Conservation (phyloP, 64 coral and sea anemone species). For the Actinia tenebrosa region DNA sequence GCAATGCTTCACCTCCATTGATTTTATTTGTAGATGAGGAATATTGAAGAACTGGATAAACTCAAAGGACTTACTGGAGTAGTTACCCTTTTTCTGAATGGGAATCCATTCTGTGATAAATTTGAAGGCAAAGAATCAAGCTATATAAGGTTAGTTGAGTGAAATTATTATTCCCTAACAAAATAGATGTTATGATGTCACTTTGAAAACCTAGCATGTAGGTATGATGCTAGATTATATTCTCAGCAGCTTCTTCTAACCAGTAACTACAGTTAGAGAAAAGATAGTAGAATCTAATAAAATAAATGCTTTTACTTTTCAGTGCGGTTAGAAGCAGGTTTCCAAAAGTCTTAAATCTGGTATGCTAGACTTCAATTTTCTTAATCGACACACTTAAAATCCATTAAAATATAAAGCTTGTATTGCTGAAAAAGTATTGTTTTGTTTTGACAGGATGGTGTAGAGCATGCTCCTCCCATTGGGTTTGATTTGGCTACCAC, state of each 20-base stretch:
- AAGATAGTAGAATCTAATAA: too few species aligned
- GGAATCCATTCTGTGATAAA: conserved; percentile 77
- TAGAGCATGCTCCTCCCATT: conserved; percentile 70
- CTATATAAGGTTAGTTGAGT: conserved; percentile 51
- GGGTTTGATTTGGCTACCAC: conserved; percentile 79
- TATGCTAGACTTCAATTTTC: conserved; percentile 11
- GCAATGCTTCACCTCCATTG: too few species aligned
- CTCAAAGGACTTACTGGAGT: conserved; percentile 61
- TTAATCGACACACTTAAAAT: neutral
- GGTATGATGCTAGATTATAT: too few species aligned
- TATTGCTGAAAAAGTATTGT: neutral
- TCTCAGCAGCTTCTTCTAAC: too few species aligned
- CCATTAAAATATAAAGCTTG: neutral
- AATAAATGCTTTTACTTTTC: conserved; percentile 6
- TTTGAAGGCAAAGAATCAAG: conserved; percentile 44
- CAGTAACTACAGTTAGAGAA: too few species aligned
- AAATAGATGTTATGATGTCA: too few species aligned
- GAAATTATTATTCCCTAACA: too few species aligned
- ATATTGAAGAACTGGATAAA: conserved; percentile 85
- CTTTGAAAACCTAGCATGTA: too few species aligned
- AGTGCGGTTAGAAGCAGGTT: conserved; percentile 87
- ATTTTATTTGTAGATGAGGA: conserved; percentile 15
- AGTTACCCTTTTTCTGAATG: conserved; percentile 57
- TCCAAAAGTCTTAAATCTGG: conserved; percentile 69
- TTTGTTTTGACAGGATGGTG: conserved; percentile 49